These are phyloP conservation scores for Corythoichthys haematopterus DNA, from an alignment of 2,113 vertebrate genomes.

Conservation along the genomic window DNA sequence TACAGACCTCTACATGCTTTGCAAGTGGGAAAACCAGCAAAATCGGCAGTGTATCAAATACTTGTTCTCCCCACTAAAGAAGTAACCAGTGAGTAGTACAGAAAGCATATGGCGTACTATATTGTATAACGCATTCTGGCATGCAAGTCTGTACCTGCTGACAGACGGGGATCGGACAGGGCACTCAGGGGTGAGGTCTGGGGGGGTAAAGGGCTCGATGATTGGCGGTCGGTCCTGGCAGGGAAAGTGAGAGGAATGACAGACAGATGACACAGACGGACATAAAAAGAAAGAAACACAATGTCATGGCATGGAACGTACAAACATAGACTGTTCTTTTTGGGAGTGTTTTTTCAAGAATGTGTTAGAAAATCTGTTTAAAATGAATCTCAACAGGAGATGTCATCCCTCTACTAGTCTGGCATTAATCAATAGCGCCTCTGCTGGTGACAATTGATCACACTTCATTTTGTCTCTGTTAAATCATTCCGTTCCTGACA, in stretches of 20 bases:
- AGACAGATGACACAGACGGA: conserved; percentile 25
- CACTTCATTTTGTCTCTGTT: background rate
- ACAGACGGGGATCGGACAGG: conserved; percentile 60
- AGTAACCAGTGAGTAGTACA: background rate
- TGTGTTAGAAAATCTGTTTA: background rate
- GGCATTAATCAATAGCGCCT: too few species aligned
- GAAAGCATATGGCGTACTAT: background rate
- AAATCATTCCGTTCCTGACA: background rate
- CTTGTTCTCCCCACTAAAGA: background rate
- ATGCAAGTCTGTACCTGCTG: conserved; percentile 45
- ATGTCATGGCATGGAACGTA: conserved; percentile 2
- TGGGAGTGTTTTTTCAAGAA: background rate
- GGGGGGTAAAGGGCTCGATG: conserved; percentile 61
- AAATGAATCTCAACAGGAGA: background rate
- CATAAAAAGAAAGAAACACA: conserved; percentile 14
- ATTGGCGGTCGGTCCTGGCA: conserved; percentile 56
- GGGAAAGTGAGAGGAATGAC: conserved; percentile 24
- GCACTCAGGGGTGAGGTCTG: conserved; percentile 61
- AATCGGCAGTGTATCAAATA: too few species aligned
- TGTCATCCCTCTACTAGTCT: too few species aligned
- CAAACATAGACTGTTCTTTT: background rate
- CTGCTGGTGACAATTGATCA: background rate
- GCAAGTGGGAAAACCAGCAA: too few species aligned
- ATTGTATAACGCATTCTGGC: background rate
- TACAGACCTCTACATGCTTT: too few species aligned